Evolutionary conservation across 2,888 invertebrate species (phyloP).

Genomic region (Terebella lapidaria): DNA sequence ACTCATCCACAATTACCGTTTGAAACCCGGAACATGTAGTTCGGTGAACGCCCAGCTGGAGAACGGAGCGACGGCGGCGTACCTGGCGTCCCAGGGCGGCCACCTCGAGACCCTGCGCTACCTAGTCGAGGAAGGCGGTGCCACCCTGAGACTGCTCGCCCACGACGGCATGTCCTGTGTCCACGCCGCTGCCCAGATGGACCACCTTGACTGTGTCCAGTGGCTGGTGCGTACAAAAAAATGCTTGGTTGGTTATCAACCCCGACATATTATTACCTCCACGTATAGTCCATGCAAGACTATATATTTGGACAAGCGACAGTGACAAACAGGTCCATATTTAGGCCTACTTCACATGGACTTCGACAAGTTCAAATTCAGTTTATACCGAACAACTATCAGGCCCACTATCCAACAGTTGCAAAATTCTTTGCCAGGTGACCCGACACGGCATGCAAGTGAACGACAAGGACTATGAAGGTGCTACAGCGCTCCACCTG

Average conservation of each 20-base stretch:
- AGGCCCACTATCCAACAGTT: too few species aligned
- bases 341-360: too few species aligned
- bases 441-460: constrained; percentile 79
- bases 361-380: too few species aligned
- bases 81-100: constrained; percentile 83
- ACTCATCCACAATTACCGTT: too few species aligned
- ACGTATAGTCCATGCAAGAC: background rate
- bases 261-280: background rate
- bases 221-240: constrained; percentile 80
- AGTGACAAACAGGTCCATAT: too few species aligned
- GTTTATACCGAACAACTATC: too few species aligned
- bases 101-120: constrained; percentile 80
- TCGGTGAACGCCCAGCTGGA: constrained; percentile 89
- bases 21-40: too few species aligned
- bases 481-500: constrained; percentile 83
- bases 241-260: too few species aligned
- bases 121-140: constrained; percentile 77
- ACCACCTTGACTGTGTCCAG: constrained; percentile 77
- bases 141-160: constrained; percentile 74
- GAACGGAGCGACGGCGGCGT: constrained; percentile 84
- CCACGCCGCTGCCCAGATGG: constrained; percentile 86
- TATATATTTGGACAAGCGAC: too few species aligned
- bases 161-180: constrained; percentile 87
- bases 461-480: constrained; percentile 80
- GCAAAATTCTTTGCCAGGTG: too few species aligned